phyloP scores from a whole-genome alignment of 2,797 vertebrate genomes.

The Echeneis naucrates region DNA sequence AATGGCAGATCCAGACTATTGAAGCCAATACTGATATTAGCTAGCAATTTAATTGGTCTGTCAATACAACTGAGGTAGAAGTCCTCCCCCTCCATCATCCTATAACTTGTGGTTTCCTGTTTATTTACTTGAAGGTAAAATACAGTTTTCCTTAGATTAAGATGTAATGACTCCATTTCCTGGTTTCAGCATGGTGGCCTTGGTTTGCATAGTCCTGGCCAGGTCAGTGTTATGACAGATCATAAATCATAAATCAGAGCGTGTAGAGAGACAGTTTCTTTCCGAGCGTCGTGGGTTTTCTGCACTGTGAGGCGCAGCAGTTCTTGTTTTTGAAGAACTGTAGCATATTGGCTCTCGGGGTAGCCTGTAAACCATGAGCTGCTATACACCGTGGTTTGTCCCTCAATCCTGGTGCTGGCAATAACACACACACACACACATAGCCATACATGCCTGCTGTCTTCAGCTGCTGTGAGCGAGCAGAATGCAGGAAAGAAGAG shows the following conservation, averaged over 20 bases:
- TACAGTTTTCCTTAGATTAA: slow-evolving; percentile 14
- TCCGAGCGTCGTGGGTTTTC: slow-evolving; percentile 23
- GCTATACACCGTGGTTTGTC: slow-evolving; percentile 46
- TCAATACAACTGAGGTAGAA: neutral
- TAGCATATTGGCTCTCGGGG: slow-evolving; percentile 29
- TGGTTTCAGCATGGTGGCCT: neutral
- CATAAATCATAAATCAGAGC: too few relatives aligned
- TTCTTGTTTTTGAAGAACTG: slow-evolving; percentile 44
- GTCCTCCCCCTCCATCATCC: slow-evolving; percentile 12
- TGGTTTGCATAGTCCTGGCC: slow-evolving; percentile 12
- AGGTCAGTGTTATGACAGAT: slow-evolving; percentile 21
- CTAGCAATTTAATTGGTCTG: too few relatives aligned
- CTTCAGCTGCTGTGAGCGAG: slow-evolving; percentile 51
- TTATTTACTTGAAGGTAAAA: slow-evolving; percentile 27
- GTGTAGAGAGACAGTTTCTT: slow-evolving; percentile 11
- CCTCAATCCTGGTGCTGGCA: slow-evolving; percentile 35
- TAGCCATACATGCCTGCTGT: slow-evolving; percentile 12
- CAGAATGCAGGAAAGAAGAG: slow-evolving; percentile 53
- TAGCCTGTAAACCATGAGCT: slow-evolving; percentile 8
- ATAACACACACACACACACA: neutral
- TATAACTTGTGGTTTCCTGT: slow-evolving; percentile 28
- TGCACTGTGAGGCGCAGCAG: slow-evolving; percentile 32
- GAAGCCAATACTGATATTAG: neutral
- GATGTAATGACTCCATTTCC: slow-evolving; percentile 2
- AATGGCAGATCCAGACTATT: neutral